These are phyloP conservation scores for human DNA, from an alignment of 2,113 vertebrate species.

Conservation along the genomic window DNA sequence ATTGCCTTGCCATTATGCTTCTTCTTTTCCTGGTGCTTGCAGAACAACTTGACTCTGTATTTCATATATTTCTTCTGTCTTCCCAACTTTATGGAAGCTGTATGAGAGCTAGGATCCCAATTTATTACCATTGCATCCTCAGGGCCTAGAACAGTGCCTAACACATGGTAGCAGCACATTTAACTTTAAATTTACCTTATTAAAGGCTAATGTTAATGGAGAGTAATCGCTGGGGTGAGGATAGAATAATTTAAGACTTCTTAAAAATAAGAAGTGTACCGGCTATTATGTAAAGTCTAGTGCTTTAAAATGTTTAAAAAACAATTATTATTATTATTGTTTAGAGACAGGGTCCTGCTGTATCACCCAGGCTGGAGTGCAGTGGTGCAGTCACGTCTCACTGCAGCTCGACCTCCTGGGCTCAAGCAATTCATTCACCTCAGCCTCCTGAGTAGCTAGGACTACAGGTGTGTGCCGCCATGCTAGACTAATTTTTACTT, in stretches of 20 bases:
- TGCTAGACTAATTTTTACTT: too few species aligned
- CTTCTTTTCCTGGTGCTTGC: neutral
- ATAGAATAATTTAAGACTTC: neutral
- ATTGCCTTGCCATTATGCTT: neutral
- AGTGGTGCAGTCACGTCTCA: too few species aligned
- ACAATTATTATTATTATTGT: too few species aligned
- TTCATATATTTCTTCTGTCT: neutral
- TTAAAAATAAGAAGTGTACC: neutral
- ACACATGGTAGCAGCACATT: neutral
- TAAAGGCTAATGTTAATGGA: neutral
- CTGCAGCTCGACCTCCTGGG: too few species aligned
- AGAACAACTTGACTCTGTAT: neutral
- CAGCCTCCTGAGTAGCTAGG: too few species aligned
- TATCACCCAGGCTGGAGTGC: too few species aligned
- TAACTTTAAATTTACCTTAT: neutral
- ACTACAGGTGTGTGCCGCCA: too few species aligned
- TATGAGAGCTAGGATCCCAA: neutral
- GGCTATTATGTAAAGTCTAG: neutral
- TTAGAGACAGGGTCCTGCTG: too few species aligned
- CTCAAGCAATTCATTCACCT: too few species aligned
- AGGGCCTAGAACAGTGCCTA: neutral
- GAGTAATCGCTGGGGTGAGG: neutral
- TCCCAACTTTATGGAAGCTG: accelerated
- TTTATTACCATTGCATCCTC: neutral
- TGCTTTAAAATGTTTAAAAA: neutral